Percentiles rank a stretch among this genome's conserved stretches.
These are phyloP conservation scores for Diphyllodes magnificus DNA, from an alignment of 2,113 vertebrate species.

Conservation along the genomic window DNA sequence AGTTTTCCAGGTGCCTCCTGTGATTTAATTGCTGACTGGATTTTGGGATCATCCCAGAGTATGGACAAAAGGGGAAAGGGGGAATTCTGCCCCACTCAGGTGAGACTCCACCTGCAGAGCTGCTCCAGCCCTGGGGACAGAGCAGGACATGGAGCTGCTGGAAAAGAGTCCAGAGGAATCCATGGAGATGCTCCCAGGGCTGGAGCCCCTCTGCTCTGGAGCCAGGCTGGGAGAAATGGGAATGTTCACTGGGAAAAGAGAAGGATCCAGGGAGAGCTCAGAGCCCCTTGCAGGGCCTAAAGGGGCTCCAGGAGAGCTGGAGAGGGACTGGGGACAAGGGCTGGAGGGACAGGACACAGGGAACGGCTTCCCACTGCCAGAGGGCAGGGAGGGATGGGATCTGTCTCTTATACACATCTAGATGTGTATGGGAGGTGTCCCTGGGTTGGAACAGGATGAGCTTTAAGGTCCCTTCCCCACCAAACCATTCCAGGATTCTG, in stretches of 20 bases:
- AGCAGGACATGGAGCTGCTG: not conserved
- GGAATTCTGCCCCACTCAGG: not conserved
- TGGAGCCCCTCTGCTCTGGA: not conserved
- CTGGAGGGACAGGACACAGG: not conserved
- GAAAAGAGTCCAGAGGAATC: not conserved
- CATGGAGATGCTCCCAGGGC: fast-evolving
- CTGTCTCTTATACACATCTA: too few relatives aligned
- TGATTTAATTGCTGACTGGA: not conserved
- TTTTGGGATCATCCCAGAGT: not conserved
- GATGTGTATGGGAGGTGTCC: not conserved
- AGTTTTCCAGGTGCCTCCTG: not conserved
- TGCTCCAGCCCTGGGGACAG: fast-evolving
- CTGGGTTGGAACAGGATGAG: not conserved
- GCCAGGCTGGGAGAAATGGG: not conserved
- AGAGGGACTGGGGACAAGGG: not conserved
- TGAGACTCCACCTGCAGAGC: not conserved
- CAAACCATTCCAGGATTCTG: not conserved
- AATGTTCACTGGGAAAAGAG: not conserved
- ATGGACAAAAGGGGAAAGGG: not conserved
- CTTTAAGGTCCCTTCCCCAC: not conserved
- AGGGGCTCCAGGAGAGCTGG: not conserved
- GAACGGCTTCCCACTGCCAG: not conserved
- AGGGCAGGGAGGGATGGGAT: not conserved
- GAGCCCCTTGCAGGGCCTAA: not conserved
- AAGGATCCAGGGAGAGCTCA: not conserved